These are phyloP conservation scores for Drosophila peninsularis DNA, from an alignment of 2,888 invertebrate species.

Conservation along the genomic window DNA sequence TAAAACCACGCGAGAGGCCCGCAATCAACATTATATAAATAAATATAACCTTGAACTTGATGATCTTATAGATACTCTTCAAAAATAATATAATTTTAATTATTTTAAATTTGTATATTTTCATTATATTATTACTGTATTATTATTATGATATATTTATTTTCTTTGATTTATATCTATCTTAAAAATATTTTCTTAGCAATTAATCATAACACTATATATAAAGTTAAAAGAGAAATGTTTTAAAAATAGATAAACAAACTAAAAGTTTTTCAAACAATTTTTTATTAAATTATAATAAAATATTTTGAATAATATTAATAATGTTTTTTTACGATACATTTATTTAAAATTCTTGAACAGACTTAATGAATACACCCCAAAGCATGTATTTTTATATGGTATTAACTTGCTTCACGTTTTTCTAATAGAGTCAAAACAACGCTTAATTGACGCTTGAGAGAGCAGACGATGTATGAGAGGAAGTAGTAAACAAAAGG, in stretches of 20 bases:
- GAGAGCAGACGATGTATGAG: background rate
- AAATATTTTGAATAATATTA: no score
- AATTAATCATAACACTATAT: no score
- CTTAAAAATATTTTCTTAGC: no score
- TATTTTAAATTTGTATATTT: background rate
- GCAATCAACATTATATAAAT: background rate
- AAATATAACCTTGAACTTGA: background rate
- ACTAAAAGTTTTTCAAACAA: no score
- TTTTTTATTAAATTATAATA: no score
- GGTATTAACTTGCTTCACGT: background rate
- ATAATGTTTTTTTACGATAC: no score
- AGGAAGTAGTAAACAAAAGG: background rate
- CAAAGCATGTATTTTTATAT: no score
- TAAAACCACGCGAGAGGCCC: background rate
- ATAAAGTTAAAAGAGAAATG: no score
- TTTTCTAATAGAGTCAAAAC: slow-evolving; percentile 4
- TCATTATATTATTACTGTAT: no score
- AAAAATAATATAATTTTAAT: background rate
- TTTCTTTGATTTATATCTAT: no score
- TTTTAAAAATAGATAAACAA: no score
- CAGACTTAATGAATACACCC: background rate
- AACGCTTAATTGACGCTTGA: slow-evolving; percentile 8
- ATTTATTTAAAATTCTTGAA: background rate
- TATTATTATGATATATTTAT: no score
- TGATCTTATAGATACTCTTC: background rate